These are phyloP conservation scores for Discoglossus pictus DNA, from an alignment of 2,797 vertebrate genomes.

Conservation along the genomic window DNA sequence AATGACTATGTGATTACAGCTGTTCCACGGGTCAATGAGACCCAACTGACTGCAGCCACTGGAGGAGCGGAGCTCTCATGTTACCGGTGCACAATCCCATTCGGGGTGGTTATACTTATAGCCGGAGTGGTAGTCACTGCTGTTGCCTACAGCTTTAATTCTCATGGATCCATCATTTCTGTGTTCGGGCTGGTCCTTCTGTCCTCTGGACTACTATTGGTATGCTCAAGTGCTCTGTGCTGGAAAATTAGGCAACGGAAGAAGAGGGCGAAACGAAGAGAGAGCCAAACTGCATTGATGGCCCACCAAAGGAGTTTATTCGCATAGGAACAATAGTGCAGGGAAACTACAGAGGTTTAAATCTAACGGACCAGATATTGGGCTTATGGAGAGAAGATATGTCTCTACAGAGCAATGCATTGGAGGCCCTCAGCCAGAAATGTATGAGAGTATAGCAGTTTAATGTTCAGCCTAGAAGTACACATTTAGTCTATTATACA, in stretches of 20 bases:
- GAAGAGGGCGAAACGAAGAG: constrained; percentile 78
- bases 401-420: not conserved
- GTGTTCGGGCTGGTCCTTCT: constrained; percentile 85
- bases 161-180: constrained; percentile 87
- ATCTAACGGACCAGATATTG: not conserved
- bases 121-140: constrained; percentile 82
- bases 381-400: constrained; percentile 6
- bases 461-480: too few species aligned
- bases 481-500: too few species aligned
- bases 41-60: constrained; percentile 82
- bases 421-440: not conserved
- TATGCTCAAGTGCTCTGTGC: constrained; percentile 80
- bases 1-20: constrained; percentile 67
- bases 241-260: constrained; percentile 80
- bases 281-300: constrained; percentile 85
- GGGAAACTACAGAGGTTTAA: constrained; percentile 11
- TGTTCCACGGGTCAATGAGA: constrained; percentile 77
- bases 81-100: constrained; percentile 85
- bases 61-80: constrained; percentile 88
- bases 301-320: constrained; percentile 82
- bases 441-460: not conserved
- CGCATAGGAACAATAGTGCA: constrained; percentile 62
- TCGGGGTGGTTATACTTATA: constrained; percentile 84
- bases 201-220: constrained; percentile 76
- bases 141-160: constrained; percentile 88